Conservation (phyloP, 2,888 invertebrate genomes). For the Hoplodrina blanda region DNA sequence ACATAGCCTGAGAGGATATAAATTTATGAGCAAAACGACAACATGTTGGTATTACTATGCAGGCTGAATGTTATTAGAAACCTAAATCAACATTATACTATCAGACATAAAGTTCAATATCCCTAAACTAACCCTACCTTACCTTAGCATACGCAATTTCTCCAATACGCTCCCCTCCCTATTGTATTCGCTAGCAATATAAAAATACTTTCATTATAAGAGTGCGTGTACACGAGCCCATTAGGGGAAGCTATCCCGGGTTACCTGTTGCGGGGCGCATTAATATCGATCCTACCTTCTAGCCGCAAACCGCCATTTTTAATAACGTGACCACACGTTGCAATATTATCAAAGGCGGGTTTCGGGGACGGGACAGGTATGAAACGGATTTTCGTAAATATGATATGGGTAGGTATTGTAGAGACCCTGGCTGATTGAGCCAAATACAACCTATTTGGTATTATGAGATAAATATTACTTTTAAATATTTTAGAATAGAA, state of each 20-base stretch:
- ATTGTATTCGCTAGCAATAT: slow-evolving; percentile 41
- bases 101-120: slow-evolving; percentile 32
- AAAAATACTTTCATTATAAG: slow-evolving; percentile 60
- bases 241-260: slow-evolving; percentile 50
- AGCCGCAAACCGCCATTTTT: slow-evolving; percentile 33
- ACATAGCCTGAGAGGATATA: background rate
- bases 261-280: slow-evolving; percentile 71
- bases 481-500: no score
- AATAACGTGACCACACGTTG: slow-evolving; percentile 33
- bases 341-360: slow-evolving; percentile 25
- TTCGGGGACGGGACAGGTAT: background rate
- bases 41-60: background rate
- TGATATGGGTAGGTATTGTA: no score
- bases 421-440: no score
- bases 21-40: slow-evolving; percentile 2
- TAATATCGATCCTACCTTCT: slow-evolving; percentile 65
- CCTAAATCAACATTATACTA: slow-evolving; percentile 23
- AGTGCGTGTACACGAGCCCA: slow-evolving; percentile 48
- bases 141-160: slow-evolving; percentile 14
- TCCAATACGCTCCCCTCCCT: background rate
- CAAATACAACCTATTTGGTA: no score
- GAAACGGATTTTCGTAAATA: background rate
- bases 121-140: slow-evolving; percentile 8
- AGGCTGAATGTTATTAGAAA: slow-evolving; percentile 1
- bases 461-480: no score